Conservation (phyloP, 2,888 invertebrate genomes). For the Agrilus cyanescens region DNA sequence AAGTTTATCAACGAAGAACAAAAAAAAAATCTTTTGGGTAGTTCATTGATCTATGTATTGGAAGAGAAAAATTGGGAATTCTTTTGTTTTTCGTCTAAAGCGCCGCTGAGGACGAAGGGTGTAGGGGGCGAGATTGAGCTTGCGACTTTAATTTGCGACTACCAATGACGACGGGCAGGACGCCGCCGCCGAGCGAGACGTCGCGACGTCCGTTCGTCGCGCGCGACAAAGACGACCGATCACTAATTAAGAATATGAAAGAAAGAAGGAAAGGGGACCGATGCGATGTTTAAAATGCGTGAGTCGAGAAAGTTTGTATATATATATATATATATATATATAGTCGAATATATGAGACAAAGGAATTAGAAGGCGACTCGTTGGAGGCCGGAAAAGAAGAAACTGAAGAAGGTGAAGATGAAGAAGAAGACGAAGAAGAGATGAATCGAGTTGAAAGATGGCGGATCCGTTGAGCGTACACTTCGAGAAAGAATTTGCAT, state of each 20-base stretch:
- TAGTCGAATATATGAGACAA: conserved; percentile 35
- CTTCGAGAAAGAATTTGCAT: conserved; percentile 38
- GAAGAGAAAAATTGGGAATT: too few relatives aligned
- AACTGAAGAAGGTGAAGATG: conserved; percentile 25
- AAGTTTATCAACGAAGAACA: too few relatives aligned
- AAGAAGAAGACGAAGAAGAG: conserved; percentile 5
- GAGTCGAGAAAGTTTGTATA: conserved; percentile 33
- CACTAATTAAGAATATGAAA: conserved; percentile 62
- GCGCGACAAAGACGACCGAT: conserved; percentile 40
- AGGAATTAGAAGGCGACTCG: conserved; percentile 35
- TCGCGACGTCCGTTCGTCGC: conserved; percentile 40
- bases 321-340: conserved; percentile 24
- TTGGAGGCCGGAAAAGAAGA: conserved; percentile 15
- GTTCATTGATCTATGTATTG: too few relatives aligned
- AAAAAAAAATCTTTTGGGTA: too few relatives aligned
- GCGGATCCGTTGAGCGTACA: conserved; percentile 31
- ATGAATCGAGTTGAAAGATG: conserved; percentile 35
- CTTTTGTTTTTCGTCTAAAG: too few relatives aligned
- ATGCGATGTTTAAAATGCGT: conserved; percentile 41
- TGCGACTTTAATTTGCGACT: too few relatives aligned
- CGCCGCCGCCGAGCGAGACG: conserved; percentile 37
- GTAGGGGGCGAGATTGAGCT: too few relatives aligned
- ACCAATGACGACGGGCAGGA: conserved; percentile 12
- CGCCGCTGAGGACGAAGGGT: too few relatives aligned
- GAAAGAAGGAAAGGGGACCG: conserved; percentile 52